These are phyloP conservation scores for Helleia helle DNA, from an alignment of 2,888 invertebrate genomes.

Conservation along the genomic window DNA sequence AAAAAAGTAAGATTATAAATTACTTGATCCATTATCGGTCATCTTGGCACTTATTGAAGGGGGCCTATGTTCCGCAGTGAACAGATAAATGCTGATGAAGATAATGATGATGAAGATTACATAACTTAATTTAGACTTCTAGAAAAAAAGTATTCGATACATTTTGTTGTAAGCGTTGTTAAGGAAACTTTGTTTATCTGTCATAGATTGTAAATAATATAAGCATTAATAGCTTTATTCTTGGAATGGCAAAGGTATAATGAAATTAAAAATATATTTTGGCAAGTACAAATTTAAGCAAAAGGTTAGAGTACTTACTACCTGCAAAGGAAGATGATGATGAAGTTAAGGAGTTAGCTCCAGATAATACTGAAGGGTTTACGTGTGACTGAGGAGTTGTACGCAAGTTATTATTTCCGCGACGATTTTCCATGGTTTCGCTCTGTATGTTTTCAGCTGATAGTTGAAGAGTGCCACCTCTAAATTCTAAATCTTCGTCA, in stretches of 20 bases:
- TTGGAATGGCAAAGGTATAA: neutral
- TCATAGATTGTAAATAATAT: neutral
- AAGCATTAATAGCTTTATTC: neutral
- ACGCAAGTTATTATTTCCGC: slow-evolving; percentile 31
- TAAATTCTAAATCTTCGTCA: slow-evolving; percentile 74
- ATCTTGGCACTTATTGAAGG: too few species aligned
- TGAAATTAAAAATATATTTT: neutral
- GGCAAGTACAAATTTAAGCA: neutral
- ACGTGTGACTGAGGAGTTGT: slow-evolving; percentile 24
- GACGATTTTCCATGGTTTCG: slow-evolving; percentile 31
- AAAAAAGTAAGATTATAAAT: too few species aligned
- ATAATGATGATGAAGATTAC: too few species aligned
- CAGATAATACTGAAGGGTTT: slow-evolving; percentile 60
- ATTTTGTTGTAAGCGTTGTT: too few species aligned
- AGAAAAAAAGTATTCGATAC: too few species aligned
- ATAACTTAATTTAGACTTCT: too few species aligned
- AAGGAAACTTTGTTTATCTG: neutral
- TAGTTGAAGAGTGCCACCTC: slow-evolving; percentile 67
- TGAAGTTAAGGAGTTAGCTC: slow-evolving; percentile 59
- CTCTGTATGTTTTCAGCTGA: slow-evolving; percentile 38
- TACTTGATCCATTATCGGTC: too few species aligned
- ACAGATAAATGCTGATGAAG: too few species aligned
- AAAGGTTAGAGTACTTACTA: slow-evolving; percentile 18
- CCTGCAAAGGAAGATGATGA: slow-evolving; percentile 61
- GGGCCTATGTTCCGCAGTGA: too few species aligned